phyloP scores from a whole-genome alignment of 2,113 vertebrate genomes.

The Rhadina sibilatrix region DNA sequence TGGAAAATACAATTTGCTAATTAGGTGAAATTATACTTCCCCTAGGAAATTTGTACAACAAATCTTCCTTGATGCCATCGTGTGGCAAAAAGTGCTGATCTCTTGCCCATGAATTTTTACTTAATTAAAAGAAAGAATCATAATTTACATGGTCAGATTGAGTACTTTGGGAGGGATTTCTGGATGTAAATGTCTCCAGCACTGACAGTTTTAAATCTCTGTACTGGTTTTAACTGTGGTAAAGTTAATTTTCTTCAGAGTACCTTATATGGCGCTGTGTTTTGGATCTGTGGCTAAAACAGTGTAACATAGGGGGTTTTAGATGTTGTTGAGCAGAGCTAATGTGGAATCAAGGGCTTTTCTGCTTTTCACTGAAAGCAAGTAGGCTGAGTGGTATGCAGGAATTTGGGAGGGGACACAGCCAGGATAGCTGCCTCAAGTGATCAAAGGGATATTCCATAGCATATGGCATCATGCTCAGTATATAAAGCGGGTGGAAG shows the following conservation, averaged over 20 bases:
- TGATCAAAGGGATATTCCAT: neutral
- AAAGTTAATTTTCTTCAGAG: neutral
- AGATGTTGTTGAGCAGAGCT: neutral
- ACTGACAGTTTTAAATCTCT: neutral
- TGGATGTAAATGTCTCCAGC: neutral
- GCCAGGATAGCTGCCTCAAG: neutral
- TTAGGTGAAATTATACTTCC: neutral
- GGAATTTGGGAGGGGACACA: neutral
- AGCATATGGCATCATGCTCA: neutral
- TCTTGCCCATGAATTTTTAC: neutral
- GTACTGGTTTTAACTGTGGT: accelerated
- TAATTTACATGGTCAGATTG: neutral
- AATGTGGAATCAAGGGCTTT: neutral
- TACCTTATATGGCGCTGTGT: neutral
- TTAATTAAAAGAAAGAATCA: neutral
- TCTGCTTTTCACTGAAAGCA: accelerated
- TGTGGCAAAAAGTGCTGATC: neutral
- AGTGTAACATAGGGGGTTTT: neutral
- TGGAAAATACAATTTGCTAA: neutral
- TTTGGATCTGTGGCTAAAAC: neutral
- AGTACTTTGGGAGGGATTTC: neutral
- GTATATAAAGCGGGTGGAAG: neutral
- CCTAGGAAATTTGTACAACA: neutral
- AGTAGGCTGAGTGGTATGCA: too few species aligned
- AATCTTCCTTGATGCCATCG: neutral